Evolutionary conservation across 1,140 invertebrate genomes (phyloP).

Genomic region (Oedothorax gibbosus): DNA sequence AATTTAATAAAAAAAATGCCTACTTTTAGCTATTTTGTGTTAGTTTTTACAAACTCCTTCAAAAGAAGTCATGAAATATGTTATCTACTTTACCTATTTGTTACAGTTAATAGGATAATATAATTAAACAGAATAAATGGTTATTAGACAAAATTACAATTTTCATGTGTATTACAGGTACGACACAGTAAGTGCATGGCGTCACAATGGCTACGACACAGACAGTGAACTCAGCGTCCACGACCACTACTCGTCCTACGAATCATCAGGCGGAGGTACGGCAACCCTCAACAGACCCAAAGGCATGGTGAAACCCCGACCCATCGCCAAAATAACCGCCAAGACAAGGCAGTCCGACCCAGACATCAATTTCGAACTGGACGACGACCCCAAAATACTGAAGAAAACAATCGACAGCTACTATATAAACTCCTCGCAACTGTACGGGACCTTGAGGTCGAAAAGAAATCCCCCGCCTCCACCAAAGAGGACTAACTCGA

Average conservation of each 20-base stretch:
- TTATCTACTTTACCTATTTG: too few species aligned
- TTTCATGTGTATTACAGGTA: background rate
- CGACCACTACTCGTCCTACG: slow-evolving; percentile 52
- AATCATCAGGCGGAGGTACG: slow-evolving; percentile 72
- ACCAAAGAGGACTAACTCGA: slow-evolving; percentile 77
- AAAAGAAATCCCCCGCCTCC: slow-evolving; percentile 84
- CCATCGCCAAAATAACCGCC: slow-evolving; percentile 82
- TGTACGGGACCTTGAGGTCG: slow-evolving; percentile 63
- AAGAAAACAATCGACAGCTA: slow-evolving; percentile 54
- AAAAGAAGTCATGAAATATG: too few species aligned
- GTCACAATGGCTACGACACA: slow-evolving; percentile 81
- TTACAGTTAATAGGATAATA: too few species aligned
- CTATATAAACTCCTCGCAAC: slow-evolving; percentile 62
- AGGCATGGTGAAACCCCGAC: slow-evolving; percentile 79
- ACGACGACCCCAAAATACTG: slow-evolving; percentile 50
- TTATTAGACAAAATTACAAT: too few species aligned
- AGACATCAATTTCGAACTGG: slow-evolving; percentile 51
- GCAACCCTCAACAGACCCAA: slow-evolving; percentile 87
- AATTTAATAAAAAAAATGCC: too few species aligned
- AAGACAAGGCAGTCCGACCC: slow-evolving; percentile 59
- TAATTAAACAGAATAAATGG: too few species aligned
- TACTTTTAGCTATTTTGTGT: too few species aligned
- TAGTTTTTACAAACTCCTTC: too few species aligned
- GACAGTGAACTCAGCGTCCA: slow-evolving; percentile 62
- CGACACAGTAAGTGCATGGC: slow-evolving; percentile 71